Percentiles rank a stretch among this genome's conserved stretches.
Evolutionary conservation across 2,113 vertebrate species (phyloP).

Genomic region (Otis tarda): DNA sequence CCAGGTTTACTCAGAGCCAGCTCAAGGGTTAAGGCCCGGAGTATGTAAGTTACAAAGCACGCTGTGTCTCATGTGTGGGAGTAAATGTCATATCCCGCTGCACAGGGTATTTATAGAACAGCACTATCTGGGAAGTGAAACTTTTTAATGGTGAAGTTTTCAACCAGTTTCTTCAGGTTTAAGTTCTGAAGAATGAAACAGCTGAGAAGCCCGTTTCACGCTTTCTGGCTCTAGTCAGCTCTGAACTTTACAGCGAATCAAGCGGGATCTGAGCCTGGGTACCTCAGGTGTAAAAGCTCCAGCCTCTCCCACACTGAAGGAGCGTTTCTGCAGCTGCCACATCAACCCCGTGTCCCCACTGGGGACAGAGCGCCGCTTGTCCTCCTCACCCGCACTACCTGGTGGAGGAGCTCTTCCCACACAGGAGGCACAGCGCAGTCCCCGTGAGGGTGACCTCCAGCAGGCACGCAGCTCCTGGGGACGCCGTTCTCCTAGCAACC

Average conservation of each 20-base stretch:
- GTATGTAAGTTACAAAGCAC: neutral
- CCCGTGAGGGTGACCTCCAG: neutral
- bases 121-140: constrained; percentile 60
- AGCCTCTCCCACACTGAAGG: neutral
- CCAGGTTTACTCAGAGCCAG: neutral
- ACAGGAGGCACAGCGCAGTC: rapidly evolving
- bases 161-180: neutral
- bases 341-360: rapidly evolving
- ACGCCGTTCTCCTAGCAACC: rapidly evolving
- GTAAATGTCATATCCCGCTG: constrained; percentile 59
- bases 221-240: neutral
- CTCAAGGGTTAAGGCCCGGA: constrained; percentile 17
- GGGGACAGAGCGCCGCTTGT: rapidly evolving
- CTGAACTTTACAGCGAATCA: rapidly evolving
- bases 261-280: rapidly evolving
- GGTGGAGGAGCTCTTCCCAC: neutral
- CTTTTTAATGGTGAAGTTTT: constrained; percentile 34
- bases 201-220: rapidly evolving
- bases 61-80: constrained; percentile 41
- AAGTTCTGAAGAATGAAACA: neutral
- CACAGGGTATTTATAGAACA: constrained; percentile 49
- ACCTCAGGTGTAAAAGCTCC: rapidly evolving
- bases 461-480: rapidly evolving
- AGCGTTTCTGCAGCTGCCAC: neutral
- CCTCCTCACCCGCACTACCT: neutral